Base-by-base conservation (phyloP, 92 coral and sea anemone species). In the Paramuricea clavata region DNA sequence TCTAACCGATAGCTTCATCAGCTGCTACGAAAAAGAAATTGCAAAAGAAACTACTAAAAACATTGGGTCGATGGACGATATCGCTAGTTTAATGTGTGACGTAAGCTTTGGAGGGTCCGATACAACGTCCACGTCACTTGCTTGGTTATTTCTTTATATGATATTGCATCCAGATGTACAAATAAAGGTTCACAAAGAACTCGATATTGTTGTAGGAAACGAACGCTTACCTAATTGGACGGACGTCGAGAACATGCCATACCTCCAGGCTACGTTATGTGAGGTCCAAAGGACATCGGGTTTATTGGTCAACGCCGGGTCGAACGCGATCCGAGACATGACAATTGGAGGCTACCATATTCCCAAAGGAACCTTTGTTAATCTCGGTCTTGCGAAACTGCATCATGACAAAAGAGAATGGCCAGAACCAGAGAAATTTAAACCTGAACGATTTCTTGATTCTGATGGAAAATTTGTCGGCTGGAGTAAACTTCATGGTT, bases 381-480 rank as follows among this genome's bases (percentile, higher is more conserved):
- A n/a, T n/a, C n/a, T n/a, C 26, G 87, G 87, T 59, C 78, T 90
- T 3, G 83, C 87, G 91, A 74, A 90, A 8, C 81, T 90, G 5
- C 90, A 90, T 33, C 90, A 90, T 75, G 93, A 90, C n/a, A 57
- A 90, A 2, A 23, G 59, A 22, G 25, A n/a, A n/a, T n/a, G n/a
- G n/a, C n/a, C n/a, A n/a, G n/a, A n/a, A n/a, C n/a, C n/a, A n/a
- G n/a, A n/a, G n/a, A n/a, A n/a, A n/a, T n/a, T n/a, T n/a, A n/a
- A n/a, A n/a, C n/a, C n/a, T n/a, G n/a, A n/a, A n/a, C 61, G 91
- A 27, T 90, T 74, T 78, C 93, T 90, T 30, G 82, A 90, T 74
- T 59, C 61, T 11, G 91, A 90, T 31, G 88, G 91, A 2, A 62
- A 75, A 61, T 85, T 90, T 42, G 81, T 35, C 17, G 88, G 75